These are phyloP conservation scores for Drosophila nr. fundita DNA, from an alignment of 2,888 invertebrate genomes.

Conservation along the genomic window DNA sequence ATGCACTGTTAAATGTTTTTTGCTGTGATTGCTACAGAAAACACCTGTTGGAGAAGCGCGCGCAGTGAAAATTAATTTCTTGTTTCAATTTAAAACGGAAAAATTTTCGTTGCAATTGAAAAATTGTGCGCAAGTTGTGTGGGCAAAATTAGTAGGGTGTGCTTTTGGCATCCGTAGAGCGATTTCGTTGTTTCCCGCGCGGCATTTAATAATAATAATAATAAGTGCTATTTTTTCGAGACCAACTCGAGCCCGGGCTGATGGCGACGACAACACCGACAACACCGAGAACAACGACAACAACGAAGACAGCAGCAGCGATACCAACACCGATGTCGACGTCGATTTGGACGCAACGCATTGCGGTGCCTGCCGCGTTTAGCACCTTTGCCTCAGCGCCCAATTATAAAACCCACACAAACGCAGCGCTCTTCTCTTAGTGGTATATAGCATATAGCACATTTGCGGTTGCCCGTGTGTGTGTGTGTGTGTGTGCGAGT, in stretches of 20 bases:
- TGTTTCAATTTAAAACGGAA: neutral
- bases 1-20: slow-evolving; percentile 31
- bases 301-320: slow-evolving; percentile 14
- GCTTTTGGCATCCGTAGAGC: slow-evolving; percentile 57
- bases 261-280: slow-evolving; percentile 60
- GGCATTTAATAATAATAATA: slow-evolving; percentile 73
- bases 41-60: slow-evolving; percentile 51
- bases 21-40: slow-evolving; percentile 6
- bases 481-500: slow-evolving; percentile 24
- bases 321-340: slow-evolving; percentile 34
- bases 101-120: slow-evolving; percentile 4
- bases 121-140: slow-evolving; percentile 24
- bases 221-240: slow-evolving; percentile 73
- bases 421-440: slow-evolving; percentile 30
- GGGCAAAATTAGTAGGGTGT: slow-evolving; percentile 26
- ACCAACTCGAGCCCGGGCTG: slow-evolving; percentile 69
- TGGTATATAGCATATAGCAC: slow-evolving; percentile 51
- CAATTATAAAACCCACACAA: slow-evolving; percentile 71
- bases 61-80: slow-evolving; percentile 12
- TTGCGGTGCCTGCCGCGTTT: slow-evolving; percentile 74
- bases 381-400: slow-evolving; percentile 74
- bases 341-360: slow-evolving; percentile 69
- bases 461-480: slow-evolving; percentile 45
- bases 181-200: slow-evolving; percentile 68
- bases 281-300: slow-evolving; percentile 24